phyloP scores from a whole-genome alignment of 1,140 invertebrate species.

The Reticulitermes speratus region DNA sequence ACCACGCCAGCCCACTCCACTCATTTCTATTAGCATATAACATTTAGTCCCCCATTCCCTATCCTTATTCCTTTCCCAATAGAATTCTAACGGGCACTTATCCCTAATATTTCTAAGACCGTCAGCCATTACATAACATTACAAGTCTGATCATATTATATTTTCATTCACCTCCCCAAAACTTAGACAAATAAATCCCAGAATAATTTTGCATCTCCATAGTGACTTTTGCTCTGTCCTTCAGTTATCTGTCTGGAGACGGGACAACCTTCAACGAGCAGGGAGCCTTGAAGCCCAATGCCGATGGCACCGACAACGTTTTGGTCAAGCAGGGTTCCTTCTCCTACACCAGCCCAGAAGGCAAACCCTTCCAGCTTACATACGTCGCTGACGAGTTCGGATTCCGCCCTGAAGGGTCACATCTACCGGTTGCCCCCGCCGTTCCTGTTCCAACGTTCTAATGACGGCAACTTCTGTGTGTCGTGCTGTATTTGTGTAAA shows the following conservation, averaged over 20 bases:
- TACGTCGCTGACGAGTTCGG: constrained; percentile 47
- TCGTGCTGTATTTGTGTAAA: background rate
- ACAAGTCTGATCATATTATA: no score
- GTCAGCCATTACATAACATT: no score
- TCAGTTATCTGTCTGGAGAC: constrained; percentile 43
- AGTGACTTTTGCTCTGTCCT: no score
- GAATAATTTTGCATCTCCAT: no score
- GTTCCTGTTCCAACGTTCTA: constrained; percentile 40
- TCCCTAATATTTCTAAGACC: no score
- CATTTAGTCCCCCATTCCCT: no score
- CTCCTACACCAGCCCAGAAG: constrained; percentile 53
- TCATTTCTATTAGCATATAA: no score
- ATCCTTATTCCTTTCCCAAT: no score
- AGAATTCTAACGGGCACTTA: no score
- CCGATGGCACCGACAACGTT: constrained; percentile 33
- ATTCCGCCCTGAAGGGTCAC: constrained; percentile 44
- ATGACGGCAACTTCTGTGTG: background rate
- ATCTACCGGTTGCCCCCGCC: constrained; percentile 46
- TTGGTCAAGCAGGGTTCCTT: constrained; percentile 51
- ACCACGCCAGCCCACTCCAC: no score
- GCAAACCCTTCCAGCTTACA: constrained; percentile 47
- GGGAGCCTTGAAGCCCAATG: constrained; percentile 35
- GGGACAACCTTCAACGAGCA: constrained; percentile 36
- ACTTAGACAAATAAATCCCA: no score
- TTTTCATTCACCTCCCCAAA: no score